These are phyloP conservation scores for Rhynchonycteris naso DNA, from an alignment of 2,797 vertebrate genomes.

Conservation along the genomic window DNA sequence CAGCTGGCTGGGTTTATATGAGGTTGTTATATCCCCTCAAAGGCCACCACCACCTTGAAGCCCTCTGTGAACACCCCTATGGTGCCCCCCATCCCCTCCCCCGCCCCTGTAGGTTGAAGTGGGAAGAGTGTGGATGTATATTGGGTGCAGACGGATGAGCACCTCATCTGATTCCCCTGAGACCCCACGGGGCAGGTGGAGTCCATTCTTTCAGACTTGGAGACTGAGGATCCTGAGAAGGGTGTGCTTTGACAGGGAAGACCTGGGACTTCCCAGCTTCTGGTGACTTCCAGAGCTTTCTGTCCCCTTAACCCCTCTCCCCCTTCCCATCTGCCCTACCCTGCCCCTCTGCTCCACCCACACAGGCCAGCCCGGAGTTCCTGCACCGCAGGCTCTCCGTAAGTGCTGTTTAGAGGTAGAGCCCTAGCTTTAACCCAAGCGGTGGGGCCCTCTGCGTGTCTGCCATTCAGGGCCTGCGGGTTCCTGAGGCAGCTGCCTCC, in stretches of 20 bases:
- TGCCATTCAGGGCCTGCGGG: not conserved
- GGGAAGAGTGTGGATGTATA: not conserved
- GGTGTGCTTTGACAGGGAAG: not conserved
- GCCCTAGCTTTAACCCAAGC: not conserved
- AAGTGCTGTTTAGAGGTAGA: not conserved
- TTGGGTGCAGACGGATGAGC: not conserved
- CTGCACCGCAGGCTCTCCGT: fast-evolving
- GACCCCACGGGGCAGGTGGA: not conserved
- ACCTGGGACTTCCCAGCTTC: not conserved
- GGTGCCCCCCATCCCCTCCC: not conserved
- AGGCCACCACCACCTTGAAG: not conserved
- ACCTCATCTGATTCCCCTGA: not conserved
- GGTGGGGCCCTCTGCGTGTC: not conserved
- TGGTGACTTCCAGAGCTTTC: not conserved
- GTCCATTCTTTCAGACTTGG: not conserved
- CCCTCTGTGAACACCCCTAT: not conserved
- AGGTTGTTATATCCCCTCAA: not conserved
- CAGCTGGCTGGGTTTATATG: not conserved
- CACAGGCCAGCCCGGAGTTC: not conserved
- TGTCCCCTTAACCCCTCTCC: not conserved
- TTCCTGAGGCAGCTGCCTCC: not conserved
- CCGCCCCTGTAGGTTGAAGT: not conserved
- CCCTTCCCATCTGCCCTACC: fast-evolving
- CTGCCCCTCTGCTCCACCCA: fast-evolving
- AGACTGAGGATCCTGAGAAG: not conserved